These are phyloP conservation scores for Ormyrus rosae DNA, from an alignment of 2,888 invertebrate species.

Conservation along the genomic window DNA sequence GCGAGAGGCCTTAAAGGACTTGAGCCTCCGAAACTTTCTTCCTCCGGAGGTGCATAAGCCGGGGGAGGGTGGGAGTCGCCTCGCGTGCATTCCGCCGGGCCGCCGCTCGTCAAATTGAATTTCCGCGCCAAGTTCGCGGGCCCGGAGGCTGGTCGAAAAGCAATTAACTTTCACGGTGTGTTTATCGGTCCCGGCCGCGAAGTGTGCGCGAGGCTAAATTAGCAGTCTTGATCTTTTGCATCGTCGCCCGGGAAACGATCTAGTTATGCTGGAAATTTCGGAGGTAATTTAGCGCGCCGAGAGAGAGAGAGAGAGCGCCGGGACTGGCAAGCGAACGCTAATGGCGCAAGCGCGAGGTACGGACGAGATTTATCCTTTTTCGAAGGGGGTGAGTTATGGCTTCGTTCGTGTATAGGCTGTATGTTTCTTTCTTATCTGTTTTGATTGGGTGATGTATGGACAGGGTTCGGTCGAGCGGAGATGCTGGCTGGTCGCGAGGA, in stretches of 20 bases:
- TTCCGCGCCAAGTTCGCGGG: neutral
- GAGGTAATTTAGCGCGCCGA: slow-evolving; percentile 17
- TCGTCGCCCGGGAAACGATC: slow-evolving; percentile 7
- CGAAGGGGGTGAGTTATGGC: slow-evolving; percentile 13
- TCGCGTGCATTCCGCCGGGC: neutral
- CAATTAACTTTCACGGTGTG: slow-evolving; percentile 33
- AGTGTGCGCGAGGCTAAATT: neutral
- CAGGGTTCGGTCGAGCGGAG: too few species aligned
- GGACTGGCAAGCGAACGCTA: too few species aligned
- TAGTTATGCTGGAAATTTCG: slow-evolving; percentile 19
- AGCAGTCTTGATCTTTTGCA: neutral
- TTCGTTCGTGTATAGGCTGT: neutral
- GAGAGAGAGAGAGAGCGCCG: too few species aligned
- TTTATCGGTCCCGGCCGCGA: slow-evolving; percentile 7
- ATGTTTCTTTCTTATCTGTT: too few species aligned
- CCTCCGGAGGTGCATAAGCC: neutral
- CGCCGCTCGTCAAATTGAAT: slow-evolving; percentile 35
- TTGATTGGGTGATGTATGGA: too few species aligned
- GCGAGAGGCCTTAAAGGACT: neutral
- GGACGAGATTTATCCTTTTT: slow-evolving; percentile 35
- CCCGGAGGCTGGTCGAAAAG: slow-evolving; percentile 25
- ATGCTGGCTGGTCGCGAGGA: too few species aligned
- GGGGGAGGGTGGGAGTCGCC: neutral
- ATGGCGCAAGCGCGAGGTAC: neutral
- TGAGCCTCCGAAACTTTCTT: slow-evolving; percentile 21